Evolutionary conservation across 2,113 vertebrate genomes (phyloP).

Genomic region (Pygoscelis adeliae): DNA sequence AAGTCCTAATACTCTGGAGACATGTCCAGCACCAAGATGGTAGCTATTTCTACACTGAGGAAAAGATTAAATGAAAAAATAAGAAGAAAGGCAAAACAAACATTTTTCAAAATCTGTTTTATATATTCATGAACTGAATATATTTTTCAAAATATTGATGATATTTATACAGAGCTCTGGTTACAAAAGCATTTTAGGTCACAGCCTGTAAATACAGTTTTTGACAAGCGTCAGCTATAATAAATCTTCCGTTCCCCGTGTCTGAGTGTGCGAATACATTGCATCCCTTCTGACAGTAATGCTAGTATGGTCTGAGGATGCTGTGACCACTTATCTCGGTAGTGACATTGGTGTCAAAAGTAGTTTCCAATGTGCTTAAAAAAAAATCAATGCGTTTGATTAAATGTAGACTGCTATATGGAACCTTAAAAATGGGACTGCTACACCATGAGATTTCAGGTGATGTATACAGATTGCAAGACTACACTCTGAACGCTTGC

Average conservation of each 20-base stretch:
- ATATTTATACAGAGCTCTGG: background rate
- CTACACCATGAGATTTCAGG: background rate
- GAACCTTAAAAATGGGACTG: background rate
- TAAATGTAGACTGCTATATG: background rate
- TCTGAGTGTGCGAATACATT: background rate
- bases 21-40: background rate
- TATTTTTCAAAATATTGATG: background rate
- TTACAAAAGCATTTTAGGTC: background rate
- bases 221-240: background rate
- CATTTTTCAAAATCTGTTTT: background rate
- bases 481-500: background rate
- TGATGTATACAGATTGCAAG: background rate
- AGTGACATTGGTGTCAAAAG: slow-evolving; percentile 83
- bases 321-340: slow-evolving; percentile 81
- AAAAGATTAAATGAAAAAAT: background rate
- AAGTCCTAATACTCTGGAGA: background rate
- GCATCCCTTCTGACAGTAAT: background rate
- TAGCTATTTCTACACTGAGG: background rate
- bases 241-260: background rate
- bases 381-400: background rate
- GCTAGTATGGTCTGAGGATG: slow-evolving; percentile 73
- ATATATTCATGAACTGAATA: background rate
- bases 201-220: background rate
- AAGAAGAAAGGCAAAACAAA: background rate
- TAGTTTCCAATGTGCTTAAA: slow-evolving; percentile 87